A percentile compares a stretch with the other conserved stretches of the same genome.
phyloP scores from a whole-genome alignment of 2,888 invertebrate species.

The Dicranocentrus wangi region DNA sequence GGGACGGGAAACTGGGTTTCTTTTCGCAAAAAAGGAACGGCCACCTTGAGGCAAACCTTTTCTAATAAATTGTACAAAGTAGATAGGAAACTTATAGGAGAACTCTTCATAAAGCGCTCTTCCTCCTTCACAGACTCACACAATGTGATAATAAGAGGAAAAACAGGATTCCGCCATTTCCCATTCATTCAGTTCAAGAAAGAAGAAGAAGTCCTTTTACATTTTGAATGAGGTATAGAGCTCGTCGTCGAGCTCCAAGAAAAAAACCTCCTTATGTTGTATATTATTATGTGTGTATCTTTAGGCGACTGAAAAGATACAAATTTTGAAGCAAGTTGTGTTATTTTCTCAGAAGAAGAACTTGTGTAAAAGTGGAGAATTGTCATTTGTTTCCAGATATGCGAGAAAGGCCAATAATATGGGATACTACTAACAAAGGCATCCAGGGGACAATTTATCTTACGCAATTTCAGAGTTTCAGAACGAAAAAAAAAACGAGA shows the following conservation, averaged over 20 bases:
- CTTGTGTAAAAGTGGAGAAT: too few relatives aligned
- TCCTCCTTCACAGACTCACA: too few relatives aligned
- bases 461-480: conserved; percentile 33
- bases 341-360: too few relatives aligned
- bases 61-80: not conserved
- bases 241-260: too few relatives aligned
- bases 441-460: conserved; percentile 40
- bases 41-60: conserved; percentile 14
- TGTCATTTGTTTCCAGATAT: not conserved
- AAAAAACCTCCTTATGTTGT: too few relatives aligned
- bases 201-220: not conserved
- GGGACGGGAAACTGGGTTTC: not conserved
- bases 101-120: too few relatives aligned
- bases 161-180: not conserved
- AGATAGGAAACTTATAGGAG: too few relatives aligned
- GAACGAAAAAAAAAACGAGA: not conserved
- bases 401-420: conserved; percentile 7
- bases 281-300: not conserved
- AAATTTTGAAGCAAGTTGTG: not conserved
- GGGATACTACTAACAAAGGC: not conserved
- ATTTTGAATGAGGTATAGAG: not conserved
- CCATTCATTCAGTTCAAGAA: conserved; percentile 4
- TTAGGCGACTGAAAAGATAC: not conserved
- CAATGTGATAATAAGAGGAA: not conserved
- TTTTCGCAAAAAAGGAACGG: conserved; percentile 5